Evolutionary conservation across 2,113 vertebrate genomes (phyloP).

Genomic region (Empidonax alnorum): DNA sequence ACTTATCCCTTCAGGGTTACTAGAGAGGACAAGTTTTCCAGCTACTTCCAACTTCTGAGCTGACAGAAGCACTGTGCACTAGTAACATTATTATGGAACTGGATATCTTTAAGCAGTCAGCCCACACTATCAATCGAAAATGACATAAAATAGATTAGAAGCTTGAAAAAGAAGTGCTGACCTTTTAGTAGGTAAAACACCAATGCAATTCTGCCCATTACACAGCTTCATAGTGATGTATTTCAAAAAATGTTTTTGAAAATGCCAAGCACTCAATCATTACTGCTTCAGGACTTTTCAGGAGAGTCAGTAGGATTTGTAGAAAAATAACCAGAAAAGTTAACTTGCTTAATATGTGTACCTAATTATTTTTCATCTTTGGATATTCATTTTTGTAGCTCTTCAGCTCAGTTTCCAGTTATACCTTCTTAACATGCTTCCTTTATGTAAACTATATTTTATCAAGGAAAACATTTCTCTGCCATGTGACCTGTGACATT

Average conservation of each 20-base stretch:
- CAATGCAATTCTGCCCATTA: neutral
- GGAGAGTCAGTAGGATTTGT: neutral
- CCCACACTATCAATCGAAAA: neutral
- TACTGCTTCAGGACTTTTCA: conserved; percentile 11
- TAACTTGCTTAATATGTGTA: neutral
- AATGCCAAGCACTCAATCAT: conserved; percentile 43
- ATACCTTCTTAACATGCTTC: neutral
- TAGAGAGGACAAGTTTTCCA: neutral
- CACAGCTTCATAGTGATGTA: neutral
- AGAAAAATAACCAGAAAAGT: conserved; percentile 12
- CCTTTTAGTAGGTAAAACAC: conserved; percentile 49
- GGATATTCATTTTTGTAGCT: neutral
- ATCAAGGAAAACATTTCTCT: neutral
- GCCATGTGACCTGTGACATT: neutral
- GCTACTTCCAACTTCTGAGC: neutral
- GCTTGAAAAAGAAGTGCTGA: conserved; percentile 46
- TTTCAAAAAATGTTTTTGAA: conserved; percentile 57
- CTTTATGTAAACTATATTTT: neutral
- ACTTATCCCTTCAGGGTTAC: neutral
- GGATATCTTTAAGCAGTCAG: conserved; percentile 15
- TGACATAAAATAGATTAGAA: conserved; percentile 47
- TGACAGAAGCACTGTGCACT: neutral
- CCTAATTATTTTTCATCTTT: neutral
- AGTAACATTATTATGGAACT: neutral
- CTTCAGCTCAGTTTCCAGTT: neutral